A percentile compares a stretch with the other conserved stretches of the same genome.
Conservation (phyloP, 2,797 vertebrate genomes). For the Gadopsis bispinosus region DNA sequence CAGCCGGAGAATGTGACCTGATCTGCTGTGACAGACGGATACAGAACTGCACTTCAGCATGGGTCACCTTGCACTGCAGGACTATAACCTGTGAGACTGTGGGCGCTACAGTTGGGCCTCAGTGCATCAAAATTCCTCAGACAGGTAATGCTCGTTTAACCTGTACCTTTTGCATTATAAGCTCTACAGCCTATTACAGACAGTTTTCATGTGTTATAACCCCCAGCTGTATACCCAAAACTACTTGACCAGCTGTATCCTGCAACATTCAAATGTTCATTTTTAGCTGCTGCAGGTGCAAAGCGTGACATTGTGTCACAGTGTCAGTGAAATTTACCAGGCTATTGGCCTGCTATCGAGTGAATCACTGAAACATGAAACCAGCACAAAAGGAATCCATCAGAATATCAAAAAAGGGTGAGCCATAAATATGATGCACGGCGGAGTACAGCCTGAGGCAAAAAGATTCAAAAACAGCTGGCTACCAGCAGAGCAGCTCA, state of each 20-base stretch:
- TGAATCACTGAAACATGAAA: constrained; percentile 44
- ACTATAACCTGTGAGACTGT: constrained; percentile 37
- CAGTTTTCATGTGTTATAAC: constrained; percentile 16
- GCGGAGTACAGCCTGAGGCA: constrained; percentile 43
- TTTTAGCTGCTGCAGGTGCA: constrained; percentile 46
- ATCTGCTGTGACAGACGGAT: constrained; percentile 72
- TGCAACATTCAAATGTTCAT: constrained; percentile 15
- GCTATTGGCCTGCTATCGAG: constrained; percentile 18
- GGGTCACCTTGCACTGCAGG: constrained; percentile 75
- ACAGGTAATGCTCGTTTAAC: constrained; percentile 45
- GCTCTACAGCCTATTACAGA: not conserved
- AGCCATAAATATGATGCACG: constrained; percentile 34
- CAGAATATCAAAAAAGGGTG: constrained; percentile 49
- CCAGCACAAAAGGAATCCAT: constrained; percentile 49
- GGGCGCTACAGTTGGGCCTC: constrained; percentile 19
- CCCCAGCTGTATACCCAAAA: constrained; percentile 24
- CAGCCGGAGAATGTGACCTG: constrained; percentile 60
- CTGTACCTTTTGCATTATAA: constrained; percentile 30
- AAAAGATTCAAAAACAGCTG: constrained; percentile 48
- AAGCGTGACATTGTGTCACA: constrained; percentile 33
- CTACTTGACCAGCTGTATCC: constrained; percentile 20
- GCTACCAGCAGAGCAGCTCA: constrained; percentile 57
- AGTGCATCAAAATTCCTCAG: constrained; percentile 39
- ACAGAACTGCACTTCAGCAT: constrained; percentile 67
- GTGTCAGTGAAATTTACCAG: constrained; percentile 20